These are phyloP conservation scores for Cichladusa arquata DNA, from an alignment of 2,113 vertebrate species.

Conservation along the genomic window DNA sequence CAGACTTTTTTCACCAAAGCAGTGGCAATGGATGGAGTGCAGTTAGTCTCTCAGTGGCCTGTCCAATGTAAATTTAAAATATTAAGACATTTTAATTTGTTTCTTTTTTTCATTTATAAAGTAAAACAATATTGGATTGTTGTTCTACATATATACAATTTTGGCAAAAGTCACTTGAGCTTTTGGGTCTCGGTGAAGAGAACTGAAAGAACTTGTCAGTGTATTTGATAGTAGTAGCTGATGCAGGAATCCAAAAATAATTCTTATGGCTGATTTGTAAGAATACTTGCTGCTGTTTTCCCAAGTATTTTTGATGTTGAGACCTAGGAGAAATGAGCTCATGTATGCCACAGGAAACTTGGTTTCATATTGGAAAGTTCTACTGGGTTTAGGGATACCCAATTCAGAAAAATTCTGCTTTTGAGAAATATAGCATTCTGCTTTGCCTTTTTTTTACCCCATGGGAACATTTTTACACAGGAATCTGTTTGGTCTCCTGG, in stretches of 20 bases:
- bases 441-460: background rate
- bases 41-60: background rate
- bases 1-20: background rate
- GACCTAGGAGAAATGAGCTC: background rate
- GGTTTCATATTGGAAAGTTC: background rate
- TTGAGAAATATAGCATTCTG: background rate
- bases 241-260: background rate
- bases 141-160: background rate
- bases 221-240: background rate
- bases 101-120: background rate
- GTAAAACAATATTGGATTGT: background rate
- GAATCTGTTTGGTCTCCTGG: background rate
- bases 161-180: background rate
- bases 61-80: background rate
- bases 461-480: background rate
- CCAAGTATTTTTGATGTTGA: background rate
- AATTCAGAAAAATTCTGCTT: background rate
- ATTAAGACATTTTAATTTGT: background rate
- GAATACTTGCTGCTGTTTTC: background rate
- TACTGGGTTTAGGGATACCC: background rate
- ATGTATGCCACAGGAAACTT: background rate
- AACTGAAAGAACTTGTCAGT: background rate
- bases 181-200: background rate
- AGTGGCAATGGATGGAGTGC: background rate
- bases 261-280: background rate